phyloP scores from a whole-genome alignment of 2,113 vertebrate species.

The Donacobius atricapilla region DNA sequence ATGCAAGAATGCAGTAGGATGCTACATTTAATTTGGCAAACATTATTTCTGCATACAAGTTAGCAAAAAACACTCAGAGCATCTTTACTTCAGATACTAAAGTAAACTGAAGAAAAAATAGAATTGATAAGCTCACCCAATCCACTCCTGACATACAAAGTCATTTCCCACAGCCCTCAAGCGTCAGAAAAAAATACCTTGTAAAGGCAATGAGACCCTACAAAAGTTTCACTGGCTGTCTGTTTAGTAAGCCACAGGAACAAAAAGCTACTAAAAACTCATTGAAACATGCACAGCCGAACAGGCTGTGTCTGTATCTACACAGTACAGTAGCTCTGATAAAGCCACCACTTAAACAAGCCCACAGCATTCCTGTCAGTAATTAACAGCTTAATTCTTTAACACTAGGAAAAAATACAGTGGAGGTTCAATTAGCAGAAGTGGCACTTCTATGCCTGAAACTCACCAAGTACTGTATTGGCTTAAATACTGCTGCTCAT shows the following conservation, averaged over 20 bases:
- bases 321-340: background rate
- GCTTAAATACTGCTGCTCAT: background rate
- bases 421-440: background rate
- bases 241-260: background rate
- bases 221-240: background rate
- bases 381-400: background rate
- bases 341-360: background rate
- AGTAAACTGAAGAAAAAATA: background rate
- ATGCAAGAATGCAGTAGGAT: background rate
- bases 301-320: background rate
- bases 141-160: background rate
- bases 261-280: background rate
- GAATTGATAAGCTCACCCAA: background rate
- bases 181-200: conserved; percentile 43
- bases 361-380: background rate
- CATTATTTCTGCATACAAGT: background rate
- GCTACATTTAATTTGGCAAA: background rate
- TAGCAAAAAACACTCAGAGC: background rate
- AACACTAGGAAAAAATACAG: background rate
- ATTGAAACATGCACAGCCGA: background rate
- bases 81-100: background rate
- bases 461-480: background rate
- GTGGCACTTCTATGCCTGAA: background rate
- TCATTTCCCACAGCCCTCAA: conserved; percentile 28
- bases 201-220: conserved; percentile 45